Base-by-base conservation (phyloP, 1,140 invertebrate genomes). In the Telenomus remus region DNA sequence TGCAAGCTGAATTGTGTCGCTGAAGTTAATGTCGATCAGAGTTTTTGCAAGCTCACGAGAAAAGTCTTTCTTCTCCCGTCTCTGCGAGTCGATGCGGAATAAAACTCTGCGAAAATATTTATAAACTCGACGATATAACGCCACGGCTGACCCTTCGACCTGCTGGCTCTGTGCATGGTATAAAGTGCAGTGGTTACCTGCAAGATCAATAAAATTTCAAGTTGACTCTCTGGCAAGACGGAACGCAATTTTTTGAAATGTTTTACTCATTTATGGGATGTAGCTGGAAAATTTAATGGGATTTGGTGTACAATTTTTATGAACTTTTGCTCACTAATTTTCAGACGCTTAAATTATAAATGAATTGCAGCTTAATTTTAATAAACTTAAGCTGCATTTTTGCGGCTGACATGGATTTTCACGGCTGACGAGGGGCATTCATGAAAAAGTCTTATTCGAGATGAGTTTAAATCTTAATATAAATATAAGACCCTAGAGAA, bases 41-140 rank as follows among this genome's bases (percentile, higher is more conserved):
- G 60, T 76, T 54, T 65, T 65, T 6, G 19, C 19, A 27, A 27
- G 6, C 19, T 27, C 19, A 1, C 19, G 19, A 53, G 56, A 66
- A 71, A 76, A 59, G 16, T 11, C 66, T 66, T 54, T 54, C n/a
- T 42, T 66, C 57, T 63, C 34, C 64, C 65, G 54, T 76, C 60
- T 64, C 39, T 35, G n/a, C 6, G 19, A 68, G 60, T 54, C 59
- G 56, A 44, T 66, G 63, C 49, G 61, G 69, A 69, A 72, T 69
- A 69, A n/a, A n/a, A 73, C 70, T 60, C 44, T 73, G 49, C 46
- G 76, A 70, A 78, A 78, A 78, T 78, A 78, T 73, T 73, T 73
- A 78, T 76, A 71, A 66, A 76, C 60, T 64, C 56, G 13, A 49
- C 68, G 74, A 60, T 72, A 71, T 72, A 68, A 71, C 65, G 59